phyloP scores from a whole-genome alignment of 2,888 invertebrate genomes.

The Cataglyphis cursor region DNA sequence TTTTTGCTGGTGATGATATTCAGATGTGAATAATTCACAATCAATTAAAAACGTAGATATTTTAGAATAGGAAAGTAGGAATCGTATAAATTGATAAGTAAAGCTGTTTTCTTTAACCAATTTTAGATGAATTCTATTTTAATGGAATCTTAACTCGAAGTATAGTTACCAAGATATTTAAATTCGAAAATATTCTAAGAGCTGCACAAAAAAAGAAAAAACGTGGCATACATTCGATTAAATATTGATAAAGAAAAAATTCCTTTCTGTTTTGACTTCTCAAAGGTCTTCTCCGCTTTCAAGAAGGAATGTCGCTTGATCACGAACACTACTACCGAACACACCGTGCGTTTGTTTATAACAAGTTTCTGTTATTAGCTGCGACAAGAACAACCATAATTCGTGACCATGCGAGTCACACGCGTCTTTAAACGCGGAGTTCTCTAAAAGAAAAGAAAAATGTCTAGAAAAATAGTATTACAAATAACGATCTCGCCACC shows the following conservation, averaged over 20 bases:
- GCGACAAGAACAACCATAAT: conserved; percentile 73
- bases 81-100: background rate
- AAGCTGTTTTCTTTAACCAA: background rate
- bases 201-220: background rate
- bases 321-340: conserved; percentile 2
- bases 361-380: conserved; percentile 71
- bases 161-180: conserved; percentile 19
- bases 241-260: background rate
- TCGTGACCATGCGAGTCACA: conserved; percentile 50
- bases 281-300: background rate
- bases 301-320: background rate
- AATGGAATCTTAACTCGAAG: background rate
- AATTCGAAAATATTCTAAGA: conserved; percentile 1
- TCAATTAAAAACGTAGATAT: background rate
- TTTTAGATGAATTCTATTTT: background rate
- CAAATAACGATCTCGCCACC: conserved; percentile 73
- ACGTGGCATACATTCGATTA: background rate
- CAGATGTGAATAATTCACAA: background rate
- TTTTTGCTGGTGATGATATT: background rate
- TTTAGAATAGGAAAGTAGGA: background rate
- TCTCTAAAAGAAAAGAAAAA: conserved; percentile 70
- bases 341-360: conserved; percentile 10
- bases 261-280: background rate
- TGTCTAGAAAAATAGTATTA: conserved; percentile 76
- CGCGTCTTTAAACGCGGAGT: conserved; percentile 43